Conservation (phyloP, 2,113 vertebrate species). For the Malurus cyaneus region DNA sequence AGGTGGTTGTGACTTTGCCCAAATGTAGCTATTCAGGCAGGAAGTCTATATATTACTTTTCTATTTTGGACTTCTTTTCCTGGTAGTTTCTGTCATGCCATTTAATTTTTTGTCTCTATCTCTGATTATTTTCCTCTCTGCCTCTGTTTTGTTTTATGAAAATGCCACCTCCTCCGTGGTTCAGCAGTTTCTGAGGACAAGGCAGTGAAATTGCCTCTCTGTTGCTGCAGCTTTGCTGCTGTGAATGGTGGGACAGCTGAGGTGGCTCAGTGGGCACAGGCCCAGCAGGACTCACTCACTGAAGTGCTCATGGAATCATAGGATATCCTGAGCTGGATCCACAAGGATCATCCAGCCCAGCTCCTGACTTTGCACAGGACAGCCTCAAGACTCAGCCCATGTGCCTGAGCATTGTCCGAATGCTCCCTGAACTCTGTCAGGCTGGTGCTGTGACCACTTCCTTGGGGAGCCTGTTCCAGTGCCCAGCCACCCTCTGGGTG, state of each 20-base stretch:
- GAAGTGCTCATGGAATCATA: neutral
- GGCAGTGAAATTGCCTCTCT: neutral
- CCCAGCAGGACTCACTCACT: neutral
- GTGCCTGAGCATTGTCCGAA: neutral
- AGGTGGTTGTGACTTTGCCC: neutral
- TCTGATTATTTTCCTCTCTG: neutral
- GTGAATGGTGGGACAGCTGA: neutral
- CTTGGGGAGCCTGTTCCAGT: neutral
- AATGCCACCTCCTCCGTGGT: accelerated
- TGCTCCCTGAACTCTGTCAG: neutral
- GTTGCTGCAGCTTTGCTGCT: neutral
- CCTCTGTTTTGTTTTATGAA: neutral
- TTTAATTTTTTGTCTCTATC: neutral
- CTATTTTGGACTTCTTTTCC: neutral
- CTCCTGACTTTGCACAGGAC: neutral
- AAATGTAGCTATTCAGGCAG: neutral
- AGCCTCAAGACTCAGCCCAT: neutral
- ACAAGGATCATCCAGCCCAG: neutral
- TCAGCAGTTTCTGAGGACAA: neutral
- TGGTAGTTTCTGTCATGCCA: neutral
- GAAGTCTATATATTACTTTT: neutral
- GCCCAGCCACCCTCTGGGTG: neutral
- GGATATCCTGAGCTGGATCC: neutral
- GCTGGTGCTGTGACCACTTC: neutral
- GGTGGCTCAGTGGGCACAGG: neutral